phyloP scores from a whole-genome alignment of 2,113 vertebrate species.

The Brachypodius melanocephalos region DNA sequence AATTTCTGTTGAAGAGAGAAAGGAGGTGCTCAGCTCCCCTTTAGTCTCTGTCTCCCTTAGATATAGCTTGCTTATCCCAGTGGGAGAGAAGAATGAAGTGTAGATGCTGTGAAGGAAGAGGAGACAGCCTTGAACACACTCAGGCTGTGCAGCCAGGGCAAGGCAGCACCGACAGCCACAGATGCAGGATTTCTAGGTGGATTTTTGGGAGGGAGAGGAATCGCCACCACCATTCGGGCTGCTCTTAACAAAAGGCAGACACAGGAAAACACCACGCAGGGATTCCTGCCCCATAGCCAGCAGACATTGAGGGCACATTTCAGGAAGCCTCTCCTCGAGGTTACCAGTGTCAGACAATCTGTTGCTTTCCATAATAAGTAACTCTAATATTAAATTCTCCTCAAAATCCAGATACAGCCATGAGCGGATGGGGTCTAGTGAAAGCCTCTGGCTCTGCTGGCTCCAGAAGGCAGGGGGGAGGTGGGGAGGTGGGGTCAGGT shows the following conservation, averaged over 20 bases:
- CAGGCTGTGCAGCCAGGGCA: background rate
- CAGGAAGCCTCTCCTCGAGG: background rate
- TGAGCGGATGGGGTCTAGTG: accelerated
- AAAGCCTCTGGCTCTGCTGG: background rate
- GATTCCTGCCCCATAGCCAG: background rate
- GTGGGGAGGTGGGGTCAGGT: background rate
- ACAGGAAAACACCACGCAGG: background rate
- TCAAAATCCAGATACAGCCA: background rate
- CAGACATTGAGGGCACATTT: background rate
- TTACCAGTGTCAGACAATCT: background rate
- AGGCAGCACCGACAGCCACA: background rate
- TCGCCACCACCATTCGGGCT: accelerated
- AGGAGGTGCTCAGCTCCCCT: background rate
- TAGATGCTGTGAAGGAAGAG: background rate
- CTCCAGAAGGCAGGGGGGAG: background rate
- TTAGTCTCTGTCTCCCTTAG: background rate
- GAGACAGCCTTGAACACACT: background rate
- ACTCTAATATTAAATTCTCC: background rate
- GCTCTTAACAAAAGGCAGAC: background rate
- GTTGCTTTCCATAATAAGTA: background rate
- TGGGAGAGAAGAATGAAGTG: background rate
- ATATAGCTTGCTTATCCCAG: background rate
- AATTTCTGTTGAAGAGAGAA: conserved; percentile 40
- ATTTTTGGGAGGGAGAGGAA: background rate
- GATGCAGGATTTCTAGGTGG: background rate